phyloP scores from a whole-genome alignment of 2,797 vertebrate genomes.

The Enteromius mattozi region DNA sequence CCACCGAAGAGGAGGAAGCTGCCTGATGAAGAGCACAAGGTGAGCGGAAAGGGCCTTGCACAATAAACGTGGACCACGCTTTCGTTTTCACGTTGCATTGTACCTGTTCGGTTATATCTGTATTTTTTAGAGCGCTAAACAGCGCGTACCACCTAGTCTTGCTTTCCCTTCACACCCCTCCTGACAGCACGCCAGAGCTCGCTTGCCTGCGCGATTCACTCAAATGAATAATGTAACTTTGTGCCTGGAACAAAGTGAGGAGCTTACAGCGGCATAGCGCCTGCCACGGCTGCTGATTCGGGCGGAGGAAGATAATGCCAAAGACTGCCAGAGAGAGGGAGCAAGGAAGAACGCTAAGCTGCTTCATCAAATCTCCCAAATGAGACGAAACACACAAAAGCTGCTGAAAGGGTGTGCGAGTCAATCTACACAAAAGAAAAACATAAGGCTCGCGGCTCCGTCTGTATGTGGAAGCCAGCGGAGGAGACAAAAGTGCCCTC shows the following conservation, averaged over 20 bases:
- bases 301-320: conserved; percentile 54
- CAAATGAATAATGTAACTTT: conserved; percentile 63
- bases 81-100: not conserved
- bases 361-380: conserved; percentile 65
- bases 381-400: conserved; percentile 56
- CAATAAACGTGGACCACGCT: not conserved
- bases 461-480: conserved; percentile 41
- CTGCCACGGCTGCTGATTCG: conserved; percentile 57
- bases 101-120: conserved; percentile 17
- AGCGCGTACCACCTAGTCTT: conserved; percentile 35
- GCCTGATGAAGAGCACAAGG: conserved; percentile 36
- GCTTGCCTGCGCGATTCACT: conserved; percentile 39
- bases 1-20: conserved; percentile 25
- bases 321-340: conserved; percentile 31
- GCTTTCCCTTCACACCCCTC: conserved; percentile 34
- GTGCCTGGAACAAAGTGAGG: conserved; percentile 59
- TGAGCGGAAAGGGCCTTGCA: conserved; percentile 5
- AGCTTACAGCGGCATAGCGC: conserved; percentile 52
- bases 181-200: conserved; percentile 30
- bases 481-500: conserved; percentile 50
- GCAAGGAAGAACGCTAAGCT: conserved; percentile 54
- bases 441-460: conserved; percentile 54
- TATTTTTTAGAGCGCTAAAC: conserved; percentile 43
- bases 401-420: conserved; percentile 53
- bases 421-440: conserved; percentile 59